Evolutionary conservation across 2,888 invertebrate genomes (phyloP), one percentile per base, ranked within the genome.

Genomic region (Ormyrus pomaceus): DNA sequence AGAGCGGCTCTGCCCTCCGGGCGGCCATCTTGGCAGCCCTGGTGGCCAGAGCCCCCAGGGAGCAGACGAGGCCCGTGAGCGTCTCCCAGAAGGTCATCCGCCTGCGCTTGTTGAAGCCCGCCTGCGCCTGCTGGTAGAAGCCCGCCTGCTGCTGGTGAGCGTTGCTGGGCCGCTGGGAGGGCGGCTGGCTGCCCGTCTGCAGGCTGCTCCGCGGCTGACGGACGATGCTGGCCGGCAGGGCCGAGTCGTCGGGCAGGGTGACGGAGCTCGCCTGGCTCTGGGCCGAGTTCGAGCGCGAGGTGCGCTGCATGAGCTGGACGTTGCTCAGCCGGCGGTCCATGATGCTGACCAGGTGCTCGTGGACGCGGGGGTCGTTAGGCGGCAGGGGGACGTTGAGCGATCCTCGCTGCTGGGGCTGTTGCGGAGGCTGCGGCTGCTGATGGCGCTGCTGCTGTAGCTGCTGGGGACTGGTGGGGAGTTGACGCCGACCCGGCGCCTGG

Each of bases 21-120:
- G 89, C 87, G 45, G 89, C 89, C 87, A 89, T 90, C 83, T 91
- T 89, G 50, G 91, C 88, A 69, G 91, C 90, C 79, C 91, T 87
- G 13, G 90, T 87, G 8, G 91, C 91, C 59, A 91, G 86, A 55
- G 91, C 89, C 45, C 91, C 91, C 68, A 92, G 86, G 7, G 91
- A 91, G 84, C 91, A 91, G 53, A 92, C 91, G 64, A 91, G 88
- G 9, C 90, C 91, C 1, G 91, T 90, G n/a, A 92, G 85, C 51
- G 91, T 87, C 77, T 91, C 91, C 91, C 91, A 91, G 76, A 92
- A 86, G 51, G 88, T 89, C 55, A 88, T 55, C n/a, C 82, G 68
- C 6, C 80, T 56, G 7, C 71, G 59, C 51, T 82, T 82, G 70
- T 65, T 55, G 56, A 65, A 80, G 1, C 46, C 64, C 11, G 34